Evolutionary conservation across 2,797 vertebrate genomes (phyloP).

Genomic region (Iguana delicatissima): DNA sequence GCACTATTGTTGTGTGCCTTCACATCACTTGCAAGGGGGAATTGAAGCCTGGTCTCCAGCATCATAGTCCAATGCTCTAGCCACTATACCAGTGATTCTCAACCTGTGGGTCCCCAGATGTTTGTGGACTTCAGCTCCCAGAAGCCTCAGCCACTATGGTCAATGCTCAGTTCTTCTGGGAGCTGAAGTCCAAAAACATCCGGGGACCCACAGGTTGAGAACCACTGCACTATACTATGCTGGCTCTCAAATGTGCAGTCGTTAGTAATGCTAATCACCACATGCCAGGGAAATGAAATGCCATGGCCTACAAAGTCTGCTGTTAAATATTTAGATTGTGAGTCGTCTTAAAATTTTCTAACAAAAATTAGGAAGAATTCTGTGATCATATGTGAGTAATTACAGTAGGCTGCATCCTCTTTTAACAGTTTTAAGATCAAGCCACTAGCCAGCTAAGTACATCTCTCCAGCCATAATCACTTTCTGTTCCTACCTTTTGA

Average conservation of each 20-base stretch:
- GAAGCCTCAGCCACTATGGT: too few species aligned
- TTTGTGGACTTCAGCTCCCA: too few species aligned
- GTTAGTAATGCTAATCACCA: not conserved
- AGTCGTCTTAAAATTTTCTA: not conserved
- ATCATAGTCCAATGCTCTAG: too few species aligned
- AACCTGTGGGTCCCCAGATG: too few species aligned
- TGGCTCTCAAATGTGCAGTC: not conserved
- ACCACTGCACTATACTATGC: too few species aligned
- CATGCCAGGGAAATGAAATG: not conserved
- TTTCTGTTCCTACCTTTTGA: not conserved
- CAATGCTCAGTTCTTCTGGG: too few species aligned
- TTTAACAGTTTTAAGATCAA: not conserved
- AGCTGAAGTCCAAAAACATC: too few species aligned
- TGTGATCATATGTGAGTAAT: not conserved
- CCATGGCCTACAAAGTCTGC: not conserved
- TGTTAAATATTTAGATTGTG: not conserved
- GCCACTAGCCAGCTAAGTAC: not conserved
- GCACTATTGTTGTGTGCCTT: too few species aligned
- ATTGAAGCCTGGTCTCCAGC: too few species aligned
- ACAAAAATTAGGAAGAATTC: not conserved
- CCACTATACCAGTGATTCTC: too few species aligned
- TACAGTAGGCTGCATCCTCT: not conserved
- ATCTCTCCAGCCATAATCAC: not conserved
- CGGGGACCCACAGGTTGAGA: too few species aligned
- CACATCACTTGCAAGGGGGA: too few species aligned